These are phyloP conservation scores for Cerastis rubricosa DNA, from an alignment of 2,888 invertebrate species.

Conservation along the genomic window DNA sequence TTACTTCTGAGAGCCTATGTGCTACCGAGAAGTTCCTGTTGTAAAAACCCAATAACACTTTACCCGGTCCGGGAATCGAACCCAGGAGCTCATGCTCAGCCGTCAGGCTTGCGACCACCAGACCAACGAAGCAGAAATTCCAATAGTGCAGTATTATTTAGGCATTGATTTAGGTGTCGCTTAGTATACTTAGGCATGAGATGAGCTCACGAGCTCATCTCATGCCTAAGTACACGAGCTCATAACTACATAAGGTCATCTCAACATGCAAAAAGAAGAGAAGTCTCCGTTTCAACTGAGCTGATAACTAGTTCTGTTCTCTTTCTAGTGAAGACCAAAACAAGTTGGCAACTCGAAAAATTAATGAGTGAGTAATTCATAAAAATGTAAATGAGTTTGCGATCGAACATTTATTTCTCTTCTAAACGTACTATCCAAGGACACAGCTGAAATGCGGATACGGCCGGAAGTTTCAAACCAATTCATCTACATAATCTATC, in stretches of 20 bases:
- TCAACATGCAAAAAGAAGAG: background rate
- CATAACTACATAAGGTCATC: too few species aligned
- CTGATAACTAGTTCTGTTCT: background rate
- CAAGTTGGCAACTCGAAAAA: background rate
- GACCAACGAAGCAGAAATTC: background rate
- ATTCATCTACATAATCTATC: too few species aligned
- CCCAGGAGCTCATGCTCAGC: too few species aligned
- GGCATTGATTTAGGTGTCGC: background rate
- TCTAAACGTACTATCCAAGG: too few species aligned
- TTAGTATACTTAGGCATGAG: background rate
- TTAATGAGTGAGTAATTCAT: background rate
- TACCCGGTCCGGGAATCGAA: too few species aligned
- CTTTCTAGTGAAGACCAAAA: background rate
- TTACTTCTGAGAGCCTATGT: too few species aligned
- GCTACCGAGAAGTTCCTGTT: too few species aligned
- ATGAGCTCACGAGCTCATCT: too few species aligned
- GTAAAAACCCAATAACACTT: too few species aligned
- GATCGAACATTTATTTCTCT: background rate
- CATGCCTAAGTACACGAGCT: too few species aligned
- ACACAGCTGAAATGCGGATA: background rate
- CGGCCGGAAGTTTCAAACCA: conserved; percentile 7
- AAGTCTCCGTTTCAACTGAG: background rate
- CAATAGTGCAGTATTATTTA: background rate
- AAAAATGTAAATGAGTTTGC: background rate
- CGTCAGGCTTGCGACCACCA: too few species aligned